Evolutionary conservation across 2,797 vertebrate genomes (phyloP), one percentile per base, ranked within the genome.

Genomic region (Epinephelus awoara): DNA sequence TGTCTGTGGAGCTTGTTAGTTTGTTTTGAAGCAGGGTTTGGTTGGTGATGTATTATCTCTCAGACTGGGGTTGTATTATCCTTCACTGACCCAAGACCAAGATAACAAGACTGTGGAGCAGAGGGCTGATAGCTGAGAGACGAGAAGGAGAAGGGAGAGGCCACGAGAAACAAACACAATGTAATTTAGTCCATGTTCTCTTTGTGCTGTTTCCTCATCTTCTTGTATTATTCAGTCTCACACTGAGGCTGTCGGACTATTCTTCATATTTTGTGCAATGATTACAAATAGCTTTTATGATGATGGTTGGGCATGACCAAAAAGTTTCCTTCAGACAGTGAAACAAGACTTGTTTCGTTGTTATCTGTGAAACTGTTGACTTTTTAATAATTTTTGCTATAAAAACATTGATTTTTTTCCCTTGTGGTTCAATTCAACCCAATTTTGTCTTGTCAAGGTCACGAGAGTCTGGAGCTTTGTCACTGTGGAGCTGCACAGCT

Each of bases 1-100:
- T 40, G 67, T 77, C 67, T 58, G 69, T 29, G 42, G 52, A 64
- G 72, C 86, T 88, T 81, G 72, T 79, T 79, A 81, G 68, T 71
- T 71, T 72, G 77, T 83, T 80, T 71, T 85, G 67, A 85, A 81
- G 64, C 7, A 21, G 57, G 59, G 50, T 51, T 69, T 25, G 27
- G 56, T 25, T 4, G 0, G 68, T 49, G 54, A 77, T 55, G 55
- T 57, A 25, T 72, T 40, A 40, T 56, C 57, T 67, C 56, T 64
- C 76, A 76, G 74, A 38, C 52, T 71, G 59, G 49, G 55, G 18
- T 27, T 34, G 67, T 44, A 57, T 77, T 59, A 67, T 77, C 52
- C 65, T 74, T 62, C 72, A 58, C 75, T 68, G 77, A 82, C 42
- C 34, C 75, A 44, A 67, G 57, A 67, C 67, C 0, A 18, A 77